phyloP scores from a whole-genome alignment of 2,888 invertebrate genomes.

The Dyspetes luteomarginatus region DNA sequence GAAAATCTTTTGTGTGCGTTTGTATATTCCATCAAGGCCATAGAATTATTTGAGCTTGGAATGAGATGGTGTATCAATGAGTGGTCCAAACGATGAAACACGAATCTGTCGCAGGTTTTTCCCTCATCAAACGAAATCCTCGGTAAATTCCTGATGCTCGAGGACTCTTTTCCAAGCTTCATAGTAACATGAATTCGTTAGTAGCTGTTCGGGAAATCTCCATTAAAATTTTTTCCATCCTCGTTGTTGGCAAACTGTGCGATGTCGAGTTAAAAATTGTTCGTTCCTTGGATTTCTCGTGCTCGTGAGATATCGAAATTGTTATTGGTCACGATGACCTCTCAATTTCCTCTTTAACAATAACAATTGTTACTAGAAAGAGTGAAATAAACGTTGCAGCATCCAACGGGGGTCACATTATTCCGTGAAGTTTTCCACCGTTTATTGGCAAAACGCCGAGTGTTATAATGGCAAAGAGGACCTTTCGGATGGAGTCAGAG shows the following conservation, averaged over 20 bases:
- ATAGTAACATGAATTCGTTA: neutral
- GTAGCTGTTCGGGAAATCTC: conserved; percentile 7
- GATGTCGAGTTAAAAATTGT: too few relatives aligned
- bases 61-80: neutral
- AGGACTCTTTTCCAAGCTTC: neutral
- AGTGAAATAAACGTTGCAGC: conserved; percentile 1
- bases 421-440: conserved; percentile 74
- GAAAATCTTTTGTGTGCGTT: neutral
- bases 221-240: conserved; percentile 32
- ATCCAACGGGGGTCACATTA: conserved; percentile 70
- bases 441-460: conserved; percentile 76
- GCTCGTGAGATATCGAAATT: neutral
- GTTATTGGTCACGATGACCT: neutral
- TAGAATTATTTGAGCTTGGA: neutral
- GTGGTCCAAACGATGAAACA: conserved; percentile 35
- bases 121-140: conserved; percentile 49
- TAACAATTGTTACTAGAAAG: neutral
- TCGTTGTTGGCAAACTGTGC: conserved; percentile 7
- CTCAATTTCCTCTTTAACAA: neutral
- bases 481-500: too few relatives aligned
- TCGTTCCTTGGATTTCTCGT: too few relatives aligned
- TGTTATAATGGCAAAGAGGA: conserved; percentile 68
- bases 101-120: conserved; percentile 3
- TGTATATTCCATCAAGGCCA: neutral
- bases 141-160: conserved; percentile 24